phyloP scores from a whole-genome alignment of 2,888 invertebrate species.

The Leptopilina myrica region DNA sequence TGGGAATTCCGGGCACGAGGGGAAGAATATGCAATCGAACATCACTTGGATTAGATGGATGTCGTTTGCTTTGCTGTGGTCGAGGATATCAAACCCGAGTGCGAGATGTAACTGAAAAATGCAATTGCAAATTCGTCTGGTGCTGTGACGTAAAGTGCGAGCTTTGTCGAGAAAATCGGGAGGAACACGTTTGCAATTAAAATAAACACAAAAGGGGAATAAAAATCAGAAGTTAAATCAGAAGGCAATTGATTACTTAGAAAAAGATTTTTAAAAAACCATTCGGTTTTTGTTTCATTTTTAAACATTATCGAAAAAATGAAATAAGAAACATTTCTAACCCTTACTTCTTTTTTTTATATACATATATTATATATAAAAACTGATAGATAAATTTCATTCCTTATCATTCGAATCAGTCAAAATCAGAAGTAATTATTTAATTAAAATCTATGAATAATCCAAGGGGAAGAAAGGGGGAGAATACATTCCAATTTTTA shows the following conservation, averaged over 20 bases:
- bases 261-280: not conserved
- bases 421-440: not conserved
- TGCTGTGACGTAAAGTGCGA: conserved; percentile 93
- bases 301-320: not conserved
- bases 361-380: not conserved
- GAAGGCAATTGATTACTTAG: conserved; percentile 31
- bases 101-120: conserved; percentile 90
- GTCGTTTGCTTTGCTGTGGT: conserved; percentile 91
- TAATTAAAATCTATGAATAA: not conserved
- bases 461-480: not conserved
- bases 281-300: not conserved
- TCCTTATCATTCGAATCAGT: not conserved
- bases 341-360: not conserved
- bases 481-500: not conserved
- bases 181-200: conserved; percentile 93
- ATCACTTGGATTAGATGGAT: conserved; percentile 91
- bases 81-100: conserved; percentile 92
- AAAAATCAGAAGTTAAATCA: not conserved
- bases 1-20: conserved; percentile 89
- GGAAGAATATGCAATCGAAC: conserved; percentile 91
- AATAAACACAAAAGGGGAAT: not conserved
- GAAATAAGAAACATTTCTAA: conserved; percentile 18
- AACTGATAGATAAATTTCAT: conserved; percentile 1
- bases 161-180: conserved; percentile 86
- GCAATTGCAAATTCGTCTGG: conserved; percentile 94